Evolutionary conservation across 2,797 vertebrate species (phyloP).

Genomic region (Nyctalus aviator): DNA sequence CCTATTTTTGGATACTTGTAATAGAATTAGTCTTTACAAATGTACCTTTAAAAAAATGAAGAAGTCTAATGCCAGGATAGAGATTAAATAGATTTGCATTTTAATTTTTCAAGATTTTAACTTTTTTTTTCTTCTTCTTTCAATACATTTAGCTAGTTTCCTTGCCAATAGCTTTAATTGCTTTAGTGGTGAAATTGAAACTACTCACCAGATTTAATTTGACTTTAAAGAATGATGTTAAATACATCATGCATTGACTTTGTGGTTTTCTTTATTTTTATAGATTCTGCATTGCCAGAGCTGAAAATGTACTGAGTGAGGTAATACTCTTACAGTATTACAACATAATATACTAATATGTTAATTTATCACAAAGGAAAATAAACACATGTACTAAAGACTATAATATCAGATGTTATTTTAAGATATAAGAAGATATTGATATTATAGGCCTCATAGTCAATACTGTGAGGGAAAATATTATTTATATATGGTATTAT

Average conservation of each 20-base stretch:
- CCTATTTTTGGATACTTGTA: not conserved
- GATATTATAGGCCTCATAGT: no score
- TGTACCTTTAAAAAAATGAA: not conserved
- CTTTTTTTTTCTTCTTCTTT: not conserved
- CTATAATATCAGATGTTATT: not conserved
- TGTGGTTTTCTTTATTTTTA: not conserved
- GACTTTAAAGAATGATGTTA: constrained; percentile 7
- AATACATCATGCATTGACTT: not conserved
- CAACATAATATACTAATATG: not conserved
- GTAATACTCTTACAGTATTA: not conserved
- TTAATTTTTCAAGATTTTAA: not conserved
- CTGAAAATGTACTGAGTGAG: not conserved
- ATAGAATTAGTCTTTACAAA: not conserved
- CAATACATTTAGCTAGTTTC: not conserved
- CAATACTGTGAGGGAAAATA: not conserved
- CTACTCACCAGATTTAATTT: not conserved
- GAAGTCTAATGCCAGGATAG: not conserved
- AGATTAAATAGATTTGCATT: not conserved
- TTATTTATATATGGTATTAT: not conserved
- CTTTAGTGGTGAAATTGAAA: not conserved
- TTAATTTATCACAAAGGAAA: not conserved
- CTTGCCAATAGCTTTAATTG: not conserved
- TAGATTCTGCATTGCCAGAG: not conserved
- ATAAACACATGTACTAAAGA: not conserved
- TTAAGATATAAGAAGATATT: not conserved